Percentiles rank a stretch among this genome's conserved stretches.
phyloP scores from a whole-genome alignment of 2,113 vertebrate genomes.

The Damaliscus lunatus region DNA sequence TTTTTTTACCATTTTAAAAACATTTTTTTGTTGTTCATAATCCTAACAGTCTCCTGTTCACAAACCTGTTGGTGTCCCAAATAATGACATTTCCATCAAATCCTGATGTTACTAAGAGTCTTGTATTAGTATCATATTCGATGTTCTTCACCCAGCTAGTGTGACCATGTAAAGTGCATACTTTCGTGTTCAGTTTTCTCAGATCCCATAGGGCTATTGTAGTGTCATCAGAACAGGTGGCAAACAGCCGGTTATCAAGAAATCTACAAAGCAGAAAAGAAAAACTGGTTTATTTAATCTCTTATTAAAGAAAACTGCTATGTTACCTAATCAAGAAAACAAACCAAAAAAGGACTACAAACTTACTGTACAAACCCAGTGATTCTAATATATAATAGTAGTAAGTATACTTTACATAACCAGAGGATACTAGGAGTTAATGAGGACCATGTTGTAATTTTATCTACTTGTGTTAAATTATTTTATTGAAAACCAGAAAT shows the following conservation, averaged over 20 bases:
- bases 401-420: background rate
- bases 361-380: background rate
- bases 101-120: conserved; percentile 96
- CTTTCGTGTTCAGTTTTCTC: conserved; percentile 94
- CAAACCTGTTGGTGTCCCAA: conserved; percentile 98
- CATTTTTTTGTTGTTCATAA: conserved; percentile 21
- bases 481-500: conserved; percentile 32
- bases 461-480: conserved; percentile 11
- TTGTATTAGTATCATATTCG: conserved; percentile 97
- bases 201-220: conserved; percentile 98
- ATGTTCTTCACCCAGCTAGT: conserved; percentile 99
- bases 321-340: conserved; percentile 15
- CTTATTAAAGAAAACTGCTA: conserved; percentile 30
- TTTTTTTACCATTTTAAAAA: conserved; percentile 34
- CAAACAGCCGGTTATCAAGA: conserved; percentile 97
- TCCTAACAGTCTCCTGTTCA: conserved; percentile 56
- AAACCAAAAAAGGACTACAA: conserved; percentile 22
- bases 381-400: conserved; percentile 19
- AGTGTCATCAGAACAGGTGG: conserved; percentile 98
- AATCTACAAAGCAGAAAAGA: conserved; percentile 85
- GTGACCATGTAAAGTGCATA: conserved; percentile 96
- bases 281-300: conserved; percentile 58
- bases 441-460: background rate
- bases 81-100: conserved; percentile 99
- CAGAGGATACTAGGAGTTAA: background rate